Conservation (phyloP, 2,113 vertebrate species). For the Zootoca vivipara region DNA sequence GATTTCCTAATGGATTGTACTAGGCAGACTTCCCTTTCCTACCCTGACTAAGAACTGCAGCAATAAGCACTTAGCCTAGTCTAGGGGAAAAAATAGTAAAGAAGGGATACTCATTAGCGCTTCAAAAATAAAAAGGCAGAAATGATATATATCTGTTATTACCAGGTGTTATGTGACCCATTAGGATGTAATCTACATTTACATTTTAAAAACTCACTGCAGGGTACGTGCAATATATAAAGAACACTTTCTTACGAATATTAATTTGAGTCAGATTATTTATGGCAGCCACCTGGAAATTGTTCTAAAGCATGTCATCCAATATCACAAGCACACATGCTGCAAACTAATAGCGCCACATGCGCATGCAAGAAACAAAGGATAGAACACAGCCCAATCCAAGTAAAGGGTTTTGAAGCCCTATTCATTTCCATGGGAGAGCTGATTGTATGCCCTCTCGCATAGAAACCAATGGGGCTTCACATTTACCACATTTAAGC, state of each 20-base stretch:
- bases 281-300: neutral
- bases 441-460: neutral
- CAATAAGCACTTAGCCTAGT: slow-evolving; percentile 58
- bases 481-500: neutral
- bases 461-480: neutral
- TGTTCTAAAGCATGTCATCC: neutral
- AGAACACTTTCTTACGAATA: neutral
- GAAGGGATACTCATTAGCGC: slow-evolving; percentile 35
- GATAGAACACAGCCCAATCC: neutral
- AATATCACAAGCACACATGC: neutral
- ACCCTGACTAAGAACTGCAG: slow-evolving; percentile 66
- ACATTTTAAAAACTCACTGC: slow-evolving; percentile 1
- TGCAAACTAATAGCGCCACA: neutral
- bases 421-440: neutral
- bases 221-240: neutral
- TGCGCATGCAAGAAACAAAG: neutral
- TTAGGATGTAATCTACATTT: neutral
- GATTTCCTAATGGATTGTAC: slow-evolving; percentile 81
- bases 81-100: slow-evolving; percentile 37
- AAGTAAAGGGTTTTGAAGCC: neutral
- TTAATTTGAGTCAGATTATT: slow-evolving; percentile 12
- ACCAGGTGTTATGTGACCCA: slow-evolving; percentile 14
- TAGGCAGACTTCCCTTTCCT: slow-evolving; percentile 67
- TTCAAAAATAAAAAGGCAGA: slow-evolving; percentile 38
- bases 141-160: slow-evolving; percentile 27